Evolutionary conservation across 1,140 invertebrate species (phyloP).

Genomic region (Lordiphosa clarofinis): DNA sequence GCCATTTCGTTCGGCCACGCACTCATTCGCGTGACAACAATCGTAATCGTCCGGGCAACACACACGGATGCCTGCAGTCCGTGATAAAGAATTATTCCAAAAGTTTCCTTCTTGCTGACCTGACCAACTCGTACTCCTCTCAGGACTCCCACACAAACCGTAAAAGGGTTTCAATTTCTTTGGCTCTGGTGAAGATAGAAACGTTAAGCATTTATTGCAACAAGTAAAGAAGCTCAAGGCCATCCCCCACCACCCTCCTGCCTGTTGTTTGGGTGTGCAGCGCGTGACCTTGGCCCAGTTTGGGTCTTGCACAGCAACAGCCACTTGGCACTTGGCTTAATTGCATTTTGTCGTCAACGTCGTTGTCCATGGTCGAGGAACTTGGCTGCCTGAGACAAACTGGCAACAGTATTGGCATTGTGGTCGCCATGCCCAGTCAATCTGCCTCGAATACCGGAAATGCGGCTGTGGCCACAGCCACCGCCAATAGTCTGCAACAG

Average conservation of each 20-base stretch:
- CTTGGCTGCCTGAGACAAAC: constrained; percentile 62
- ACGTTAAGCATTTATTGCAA: constrained; percentile 25
- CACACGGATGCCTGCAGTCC: constrained; percentile 4
- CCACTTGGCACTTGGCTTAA: constrained; percentile 16
- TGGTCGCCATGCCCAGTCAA: constrained; percentile 52
- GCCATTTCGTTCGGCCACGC: constrained; percentile 24
- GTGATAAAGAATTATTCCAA: background rate
- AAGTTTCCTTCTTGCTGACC: no score
- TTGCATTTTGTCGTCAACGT: constrained; percentile 33
- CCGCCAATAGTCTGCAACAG: constrained; percentile 4
- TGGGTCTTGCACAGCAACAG: constrained; percentile 34
- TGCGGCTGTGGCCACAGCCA: background rate
- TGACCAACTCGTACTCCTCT: no score
- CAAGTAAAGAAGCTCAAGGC: constrained; percentile 22
- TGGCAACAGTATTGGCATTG: constrained; percentile 43
- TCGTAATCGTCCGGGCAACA: constrained; percentile 58
- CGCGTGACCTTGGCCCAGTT: constrained; percentile 60
- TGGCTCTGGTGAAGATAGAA: constrained; percentile 17
- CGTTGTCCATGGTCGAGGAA: constrained; percentile 55
- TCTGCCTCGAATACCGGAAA: constrained; percentile 14
- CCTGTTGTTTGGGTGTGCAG: no score
- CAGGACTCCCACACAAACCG: no score
- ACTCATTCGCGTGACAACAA: constrained; percentile 64
- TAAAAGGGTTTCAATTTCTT: no score
- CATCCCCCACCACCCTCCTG: background rate